Percentiles rank a stretch among this genome's conserved stretches.
phyloP scores from a whole-genome alignment of 2,113 vertebrate genomes.

The Zapornia atra region DNA sequence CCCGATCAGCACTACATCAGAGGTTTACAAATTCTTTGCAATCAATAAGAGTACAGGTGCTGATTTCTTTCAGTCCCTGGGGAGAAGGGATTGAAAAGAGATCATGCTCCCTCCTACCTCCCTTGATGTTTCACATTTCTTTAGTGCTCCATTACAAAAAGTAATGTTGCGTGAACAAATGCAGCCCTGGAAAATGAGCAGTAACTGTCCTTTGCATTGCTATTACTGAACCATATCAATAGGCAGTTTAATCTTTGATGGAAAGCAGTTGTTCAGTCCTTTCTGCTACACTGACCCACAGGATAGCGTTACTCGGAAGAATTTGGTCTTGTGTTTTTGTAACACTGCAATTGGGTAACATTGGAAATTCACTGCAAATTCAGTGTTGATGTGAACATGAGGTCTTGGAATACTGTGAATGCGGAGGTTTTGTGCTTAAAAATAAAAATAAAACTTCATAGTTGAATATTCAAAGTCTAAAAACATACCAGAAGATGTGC shows the following conservation, averaged over 20 bases:
- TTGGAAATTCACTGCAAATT: neutral
- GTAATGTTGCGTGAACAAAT: conserved; percentile 39
- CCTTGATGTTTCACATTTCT: neutral
- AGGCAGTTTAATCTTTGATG: conserved; percentile 17
- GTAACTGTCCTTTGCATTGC: neutral
- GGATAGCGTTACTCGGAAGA: neutral
- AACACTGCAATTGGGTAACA: neutral
- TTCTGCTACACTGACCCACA: neutral
- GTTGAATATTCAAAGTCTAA: neutral
- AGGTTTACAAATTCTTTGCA: neutral
- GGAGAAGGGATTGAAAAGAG: neutral
- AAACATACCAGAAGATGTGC: neutral
- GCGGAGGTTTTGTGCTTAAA: neutral
- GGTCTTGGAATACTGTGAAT: neutral
- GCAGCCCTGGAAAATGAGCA: conserved; percentile 24
- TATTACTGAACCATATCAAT: neutral
- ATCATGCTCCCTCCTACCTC: neutral
- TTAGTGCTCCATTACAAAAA: conserved; percentile 48
- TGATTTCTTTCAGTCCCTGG: neutral
- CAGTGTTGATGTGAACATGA: neutral
- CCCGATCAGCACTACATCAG: neutral
- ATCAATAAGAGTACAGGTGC: neutral
- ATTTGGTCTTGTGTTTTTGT: neutral
- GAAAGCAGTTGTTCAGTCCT: conserved; percentile 14
- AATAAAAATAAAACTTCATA: neutral